Percentiles rank a stretch among this genome's conserved stretches.
Evolutionary conservation across 2,888 invertebrate genomes (phyloP).

Genomic region (Hymenopus coronatus): DNA sequence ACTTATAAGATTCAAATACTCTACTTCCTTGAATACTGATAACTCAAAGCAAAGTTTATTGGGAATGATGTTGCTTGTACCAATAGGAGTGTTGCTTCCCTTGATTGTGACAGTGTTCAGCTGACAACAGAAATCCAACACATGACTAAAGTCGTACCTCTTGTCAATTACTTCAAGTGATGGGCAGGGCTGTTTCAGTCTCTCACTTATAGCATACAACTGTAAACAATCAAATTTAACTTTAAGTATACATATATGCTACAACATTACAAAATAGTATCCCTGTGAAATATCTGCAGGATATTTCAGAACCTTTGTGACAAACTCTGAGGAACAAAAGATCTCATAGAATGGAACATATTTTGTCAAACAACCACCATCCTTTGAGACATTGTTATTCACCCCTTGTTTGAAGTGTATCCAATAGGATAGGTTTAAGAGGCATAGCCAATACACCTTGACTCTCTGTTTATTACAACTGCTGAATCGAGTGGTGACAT

Average conservation of each 20-base stretch:
- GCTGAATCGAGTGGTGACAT: no score
- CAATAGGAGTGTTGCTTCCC: slow-evolving; percentile 66
- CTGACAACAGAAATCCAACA: slow-evolving; percentile 83
- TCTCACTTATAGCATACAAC: slow-evolving; percentile 86
- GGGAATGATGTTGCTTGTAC: slow-evolving; percentile 80
- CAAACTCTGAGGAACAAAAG: no score
- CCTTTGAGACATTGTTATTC: no score
- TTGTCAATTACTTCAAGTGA: slow-evolving; percentile 72
- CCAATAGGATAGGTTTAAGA: no score
- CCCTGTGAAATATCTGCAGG: no score
- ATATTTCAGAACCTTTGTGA: no score
- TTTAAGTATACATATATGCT: neutral
- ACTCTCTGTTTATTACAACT: no score
- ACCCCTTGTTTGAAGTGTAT: no score
- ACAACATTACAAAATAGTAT: neutral
- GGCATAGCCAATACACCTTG: no score
- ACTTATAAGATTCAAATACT: slow-evolving; percentile 65
- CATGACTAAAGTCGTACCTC: slow-evolving; percentile 85
- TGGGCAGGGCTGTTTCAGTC: slow-evolving; percentile 83
- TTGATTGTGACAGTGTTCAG: slow-evolving; percentile 64
- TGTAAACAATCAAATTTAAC: slow-evolving; percentile 50
- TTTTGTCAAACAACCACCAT: no score
- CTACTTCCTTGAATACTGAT: slow-evolving; percentile 76
- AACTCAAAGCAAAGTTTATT: slow-evolving; percentile 78
- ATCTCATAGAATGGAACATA: no score